These are phyloP conservation scores for Karalla daura DNA, from an alignment of 2,797 vertebrate species.

Conservation along the genomic window DNA sequence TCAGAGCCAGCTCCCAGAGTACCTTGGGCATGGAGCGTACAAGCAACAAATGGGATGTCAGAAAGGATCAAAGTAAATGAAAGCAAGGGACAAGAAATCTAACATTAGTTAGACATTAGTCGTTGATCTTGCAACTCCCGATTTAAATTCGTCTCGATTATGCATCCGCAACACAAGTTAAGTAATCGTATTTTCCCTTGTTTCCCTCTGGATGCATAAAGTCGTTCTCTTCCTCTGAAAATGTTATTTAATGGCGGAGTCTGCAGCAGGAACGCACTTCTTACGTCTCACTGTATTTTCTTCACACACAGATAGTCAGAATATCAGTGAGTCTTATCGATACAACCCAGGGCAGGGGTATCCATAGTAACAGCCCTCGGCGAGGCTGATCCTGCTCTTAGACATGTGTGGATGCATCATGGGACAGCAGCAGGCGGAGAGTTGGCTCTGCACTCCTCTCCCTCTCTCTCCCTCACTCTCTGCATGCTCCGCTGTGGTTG, in stretches of 20 bases:
- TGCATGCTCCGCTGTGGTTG: slow-evolving; percentile 22
- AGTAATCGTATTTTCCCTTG: slow-evolving; percentile 4
- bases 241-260: slow-evolving; percentile 2
- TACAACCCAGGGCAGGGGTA: slow-evolving; percentile 68
- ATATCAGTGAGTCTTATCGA: slow-evolving; percentile 51
- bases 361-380: slow-evolving; percentile 79
- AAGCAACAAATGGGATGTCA: slow-evolving; percentile 1
- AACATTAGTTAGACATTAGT: slow-evolving; percentile 26
- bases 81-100: slow-evolving; percentile 28
- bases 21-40: not conserved
- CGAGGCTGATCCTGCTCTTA: slow-evolving; percentile 53
- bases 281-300: slow-evolving; percentile 34
- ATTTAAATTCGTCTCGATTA: slow-evolving; percentile 21
- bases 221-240: slow-evolving; percentile 19
- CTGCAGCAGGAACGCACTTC: slow-evolving; percentile 23
- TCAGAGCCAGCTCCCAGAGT: slow-evolving; percentile 2
- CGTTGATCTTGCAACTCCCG: not conserved
- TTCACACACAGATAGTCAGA: slow-evolving; percentile 28
- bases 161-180: slow-evolving; percentile 7
- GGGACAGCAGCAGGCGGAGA: slow-evolving; percentile 52
- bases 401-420: slow-evolving; percentile 54
- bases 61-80: slow-evolving; percentile 48
- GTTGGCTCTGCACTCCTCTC: slow-evolving; percentile 31
- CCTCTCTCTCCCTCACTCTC: slow-evolving; percentile 21
- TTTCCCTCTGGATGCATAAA: slow-evolving; percentile 19